phyloP scores from a whole-genome alignment of 2,888 invertebrate species.

The Abrostola triplasia region DNA sequence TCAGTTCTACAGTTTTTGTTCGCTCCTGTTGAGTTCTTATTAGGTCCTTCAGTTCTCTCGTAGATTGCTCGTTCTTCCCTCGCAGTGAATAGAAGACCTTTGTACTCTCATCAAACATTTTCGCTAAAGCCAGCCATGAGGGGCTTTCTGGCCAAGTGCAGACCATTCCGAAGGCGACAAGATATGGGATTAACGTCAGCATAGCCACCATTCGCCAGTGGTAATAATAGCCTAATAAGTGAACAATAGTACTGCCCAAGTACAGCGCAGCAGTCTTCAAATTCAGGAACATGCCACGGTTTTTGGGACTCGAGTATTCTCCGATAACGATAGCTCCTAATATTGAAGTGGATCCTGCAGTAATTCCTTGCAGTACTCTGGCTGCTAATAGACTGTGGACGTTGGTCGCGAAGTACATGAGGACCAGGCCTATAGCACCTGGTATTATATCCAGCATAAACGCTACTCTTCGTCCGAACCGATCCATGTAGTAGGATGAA shows the following conservation, averaged over 20 bases:
- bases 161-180: constrained; percentile 62
- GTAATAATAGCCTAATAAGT: constrained; percentile 59
- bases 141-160: constrained; percentile 89
- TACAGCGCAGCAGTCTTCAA: constrained; percentile 63
- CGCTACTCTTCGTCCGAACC: constrained; percentile 78
- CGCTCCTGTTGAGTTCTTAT: constrained; percentile 59
- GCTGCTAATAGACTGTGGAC: constrained; percentile 66
- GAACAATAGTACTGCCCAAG: constrained; percentile 60
- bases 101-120: constrained; percentile 79
- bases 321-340: constrained; percentile 70
- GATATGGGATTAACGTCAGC: constrained; percentile 52
- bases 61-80: constrained; percentile 67
- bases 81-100: constrained; percentile 84
- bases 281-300: constrained; percentile 69
- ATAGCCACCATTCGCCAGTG: constrained; percentile 65
- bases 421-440: constrained; percentile 81
- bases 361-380: constrained; percentile 71
- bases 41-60: constrained; percentile 58
- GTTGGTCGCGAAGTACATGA: constrained; percentile 68
- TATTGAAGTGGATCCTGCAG: constrained; percentile 79
- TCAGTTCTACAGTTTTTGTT: not conserved
- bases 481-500: constrained; percentile 54
- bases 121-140: constrained; percentile 85
- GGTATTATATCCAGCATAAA: constrained; percentile 76
- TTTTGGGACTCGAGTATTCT: constrained; percentile 67